Base-by-base conservation (phyloP, 2,797 vertebrate genomes). In the Borostomias antarcticus region DNA sequence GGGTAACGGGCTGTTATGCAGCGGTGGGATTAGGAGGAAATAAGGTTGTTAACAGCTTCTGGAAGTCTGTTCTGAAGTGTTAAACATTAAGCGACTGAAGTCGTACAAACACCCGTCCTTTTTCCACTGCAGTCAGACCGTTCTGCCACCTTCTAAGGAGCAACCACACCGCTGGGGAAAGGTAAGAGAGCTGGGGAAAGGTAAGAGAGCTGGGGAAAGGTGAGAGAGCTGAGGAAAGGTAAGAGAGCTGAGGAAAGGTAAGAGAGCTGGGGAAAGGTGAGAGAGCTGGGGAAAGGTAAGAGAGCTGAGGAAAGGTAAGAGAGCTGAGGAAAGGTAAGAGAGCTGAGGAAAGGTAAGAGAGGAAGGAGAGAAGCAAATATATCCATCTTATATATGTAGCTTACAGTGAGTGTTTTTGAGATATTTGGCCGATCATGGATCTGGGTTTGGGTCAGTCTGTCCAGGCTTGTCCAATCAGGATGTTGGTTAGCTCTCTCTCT, bases 1-100 rank as follows among this genome's bases (percentile, higher is more conserved):
- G 73, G 70, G 73, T 76, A 68, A 80, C 76, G 78, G 79, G 74
- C 69, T 78, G 67, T 70, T 74, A 71, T 71, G 69, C 70, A 77
- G 73, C 77, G 57, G 74, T 74, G 83, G 85, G 65, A 76, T 74
- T 83, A 77, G 75, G 75, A 90, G 89, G 88, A 87, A 89, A 91
- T 73, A 70, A 66, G 82, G 83, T 82, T 81, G 84, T 93, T 92
- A 88, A 79, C 62, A 26, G 73, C 53, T 53, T 75, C 40, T 68
- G 78, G 81, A 76, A 79, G 78, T 79, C 74, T 70, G 65, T 84
- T 77, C 88, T 80, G 79, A 60, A 66, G 68, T 58, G 85, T 90
- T 88, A 93, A 92, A 84, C 76, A 93, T 94, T 94, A 93, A 92
- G 26, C 72, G 64, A 32, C 10, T 5, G 4, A 68, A 82, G 68